Evolutionary conservation across 2,797 vertebrate species (phyloP), one percentile per base, ranked within the genome.

Genomic region (Odontamblyopus lacepedii): DNA sequence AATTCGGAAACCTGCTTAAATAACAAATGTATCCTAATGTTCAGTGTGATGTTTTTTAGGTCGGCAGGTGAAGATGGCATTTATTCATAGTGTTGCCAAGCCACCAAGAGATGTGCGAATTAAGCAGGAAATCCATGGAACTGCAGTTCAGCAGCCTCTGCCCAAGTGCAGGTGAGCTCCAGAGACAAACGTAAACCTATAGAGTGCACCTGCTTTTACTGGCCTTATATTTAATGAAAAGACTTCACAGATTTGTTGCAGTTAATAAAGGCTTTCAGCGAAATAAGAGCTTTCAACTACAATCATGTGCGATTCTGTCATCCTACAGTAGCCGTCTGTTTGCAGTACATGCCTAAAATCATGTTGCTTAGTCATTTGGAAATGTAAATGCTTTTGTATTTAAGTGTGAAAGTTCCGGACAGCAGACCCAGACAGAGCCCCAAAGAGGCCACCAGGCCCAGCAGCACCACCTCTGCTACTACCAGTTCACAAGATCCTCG

Each of bases 1-100:
- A 44, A 13, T 26, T 64, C 23, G 18, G 15, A 48, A 48, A 48
- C 11, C 26, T 48, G 23, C 19, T 64, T 64, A 11, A 35, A 32
- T 23, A 67, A 38, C 1, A 51, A 73, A 65, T 67, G 53, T 0
- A 16, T 7, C 55, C 67, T 29, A 2, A 69, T 0, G 1, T 69
- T 73, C 3, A 48, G 41, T 64, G 29, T 57, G 55, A 63, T 30
- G 11, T 48, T 71, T 67, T 81, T 78, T 75, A 97, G 96, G 95
- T 48, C 92, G 95, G 63, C 95, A 95, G 91, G 93, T 95, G 83
- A 97, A 97, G 91, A 91, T 97, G 93, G 94, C 95, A 57, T 97
- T 95, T 73, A 80, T 96, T 82, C 91, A 94, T 69, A 90, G 91
- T n/a, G 91, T 90, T 85, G 95, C 94, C 78, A 97, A 96, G 88